Base-by-base conservation (phyloP, 2,113 vertebrate genomes). In the Pheucticus melanocephalus region DNA sequence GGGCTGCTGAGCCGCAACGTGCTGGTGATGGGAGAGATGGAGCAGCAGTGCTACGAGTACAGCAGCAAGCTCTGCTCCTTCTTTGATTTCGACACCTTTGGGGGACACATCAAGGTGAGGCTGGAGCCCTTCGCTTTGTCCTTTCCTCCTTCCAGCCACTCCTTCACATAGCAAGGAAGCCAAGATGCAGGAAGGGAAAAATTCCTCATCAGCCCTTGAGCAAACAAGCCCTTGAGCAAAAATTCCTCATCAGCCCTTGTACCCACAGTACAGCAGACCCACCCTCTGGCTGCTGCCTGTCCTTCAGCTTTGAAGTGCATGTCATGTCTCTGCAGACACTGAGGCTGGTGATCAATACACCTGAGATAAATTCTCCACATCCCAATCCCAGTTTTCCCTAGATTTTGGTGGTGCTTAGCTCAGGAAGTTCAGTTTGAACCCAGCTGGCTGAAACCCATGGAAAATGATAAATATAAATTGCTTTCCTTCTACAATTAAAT, bases 21-120 rank as follows among this genome's bases (percentile, higher is more conserved):
- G 8, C 88, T 98, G 68, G 78, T 99, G 63, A 97, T 94, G 86
- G 99, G 99, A 1, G 99, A 99, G 97, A 98, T 98, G 98, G 98
- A 99, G 94, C 82, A 85, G 1, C 13, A 16, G 24, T 99, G 99
- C 97, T 99, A 98, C 27, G 95, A 97, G 51, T 98, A 99, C 37
- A 97, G 95, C 93, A 98, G 94, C 23, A 98, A 99, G 66, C 80
- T 99, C 72, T 99, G 99, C 98, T 98, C 97, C 95, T 99, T 99
- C 98, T 99, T 99, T 45, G 90, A 97, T 94, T 99, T 99, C 0
- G 99, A 99, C 93, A 99, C 99, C 25, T 99, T 99, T 12, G 99
- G 99, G 9, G 99, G 99, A 63, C 99, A 99, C 88, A 92, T 99
- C 75, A 99, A 99, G 99, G 99, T 99, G 98, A 6, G 71, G 10